Percentiles rank a stretch among this genome's conserved stretches.
Evolutionary conservation across 2,888 invertebrate species (phyloP).

Genomic region (Ochropacha duplaris): DNA sequence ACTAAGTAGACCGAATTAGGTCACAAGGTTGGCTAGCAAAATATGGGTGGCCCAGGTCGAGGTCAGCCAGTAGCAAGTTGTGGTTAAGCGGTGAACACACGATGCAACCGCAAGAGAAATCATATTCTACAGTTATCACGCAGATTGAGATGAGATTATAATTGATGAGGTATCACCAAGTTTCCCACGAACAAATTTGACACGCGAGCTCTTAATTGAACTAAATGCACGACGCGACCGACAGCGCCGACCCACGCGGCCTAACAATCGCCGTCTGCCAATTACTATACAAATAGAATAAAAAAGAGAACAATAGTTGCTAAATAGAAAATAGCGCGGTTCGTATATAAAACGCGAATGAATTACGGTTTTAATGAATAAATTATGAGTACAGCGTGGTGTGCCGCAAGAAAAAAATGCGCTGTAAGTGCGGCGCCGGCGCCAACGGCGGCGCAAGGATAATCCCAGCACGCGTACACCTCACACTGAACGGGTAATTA

Average conservation of each 20-base stretch:
- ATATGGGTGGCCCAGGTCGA: constrained; percentile 38
- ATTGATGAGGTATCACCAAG: constrained; percentile 17
- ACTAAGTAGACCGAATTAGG: constrained; percentile 46
- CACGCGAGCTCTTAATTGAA: constrained; percentile 60
- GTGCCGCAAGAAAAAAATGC: constrained; percentile 75
- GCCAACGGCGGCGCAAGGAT: constrained; percentile 73
- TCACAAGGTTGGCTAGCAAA: constrained; percentile 40
- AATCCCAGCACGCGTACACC: constrained; percentile 61
- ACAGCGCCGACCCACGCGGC: constrained; percentile 11
- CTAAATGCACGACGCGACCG: constrained; percentile 25
- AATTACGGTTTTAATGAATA: constrained; percentile 77
- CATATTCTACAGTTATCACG: constrained; percentile 18
- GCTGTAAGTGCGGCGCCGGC: constrained; percentile 76
- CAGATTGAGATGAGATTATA: constrained; percentile 21
- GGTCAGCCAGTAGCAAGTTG: constrained; percentile 20
- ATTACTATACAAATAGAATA: constrained; percentile 47
- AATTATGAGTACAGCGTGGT: constrained; percentile 70
- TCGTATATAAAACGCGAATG: constrained; percentile 63
- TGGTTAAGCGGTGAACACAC: constrained; percentile 17
- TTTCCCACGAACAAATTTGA: constrained; percentile 49
- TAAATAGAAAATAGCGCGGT: constrained; percentile 64
- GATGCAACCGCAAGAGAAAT: constrained; percentile 21
- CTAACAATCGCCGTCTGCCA: constrained; percentile 17
- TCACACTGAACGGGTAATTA: constrained; percentile 40
- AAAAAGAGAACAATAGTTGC: constrained; percentile 60